Evolutionary conservation across 2,113 vertebrate species (phyloP).

Genomic region (Eretmochelys imbricata): DNA sequence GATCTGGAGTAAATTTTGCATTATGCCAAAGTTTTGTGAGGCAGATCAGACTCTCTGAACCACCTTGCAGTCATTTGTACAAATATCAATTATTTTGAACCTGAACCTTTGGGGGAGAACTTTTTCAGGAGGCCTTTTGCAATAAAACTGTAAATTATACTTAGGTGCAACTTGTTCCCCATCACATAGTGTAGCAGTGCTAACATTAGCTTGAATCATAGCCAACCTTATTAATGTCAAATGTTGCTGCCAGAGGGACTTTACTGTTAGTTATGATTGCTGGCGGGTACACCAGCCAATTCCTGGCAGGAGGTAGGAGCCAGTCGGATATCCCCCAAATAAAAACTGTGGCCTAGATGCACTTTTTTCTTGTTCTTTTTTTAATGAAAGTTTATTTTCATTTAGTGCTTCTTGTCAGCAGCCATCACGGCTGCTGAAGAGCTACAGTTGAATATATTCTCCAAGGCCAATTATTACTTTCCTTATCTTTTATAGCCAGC

Average conservation of each 20-base stretch:
- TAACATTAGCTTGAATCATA: neutral
- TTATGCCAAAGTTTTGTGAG: neutral
- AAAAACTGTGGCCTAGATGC: neutral
- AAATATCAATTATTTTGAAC: neutral
- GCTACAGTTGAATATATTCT: conserved; percentile 38
- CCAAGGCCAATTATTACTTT: conserved; percentile 57
- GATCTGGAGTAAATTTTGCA: neutral
- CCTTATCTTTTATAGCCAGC: conserved; percentile 67
- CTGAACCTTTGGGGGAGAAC: neutral
- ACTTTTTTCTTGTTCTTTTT: neutral
- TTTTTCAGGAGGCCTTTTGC: neutral
- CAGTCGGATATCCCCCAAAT: neutral
- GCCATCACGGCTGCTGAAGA: conserved; percentile 20
- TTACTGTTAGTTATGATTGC: neutral
- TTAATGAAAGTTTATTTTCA: conserved; percentile 9
- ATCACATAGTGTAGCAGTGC: neutral
- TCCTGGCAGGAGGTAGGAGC: conserved; percentile 51
- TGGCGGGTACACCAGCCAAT: conserved; percentile 31
- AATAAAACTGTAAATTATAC: neutral
- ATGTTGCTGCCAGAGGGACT: neutral
- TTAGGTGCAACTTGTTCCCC: neutral
- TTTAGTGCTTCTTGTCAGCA: conserved; percentile 10
- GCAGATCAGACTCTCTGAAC: neutral
- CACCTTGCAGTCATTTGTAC: neutral
- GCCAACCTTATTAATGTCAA: conserved; percentile 11